Evolutionary conservation across 1,140 invertebrate species (phyloP).

Genomic region (Pseudomyrmex concolor): DNA sequence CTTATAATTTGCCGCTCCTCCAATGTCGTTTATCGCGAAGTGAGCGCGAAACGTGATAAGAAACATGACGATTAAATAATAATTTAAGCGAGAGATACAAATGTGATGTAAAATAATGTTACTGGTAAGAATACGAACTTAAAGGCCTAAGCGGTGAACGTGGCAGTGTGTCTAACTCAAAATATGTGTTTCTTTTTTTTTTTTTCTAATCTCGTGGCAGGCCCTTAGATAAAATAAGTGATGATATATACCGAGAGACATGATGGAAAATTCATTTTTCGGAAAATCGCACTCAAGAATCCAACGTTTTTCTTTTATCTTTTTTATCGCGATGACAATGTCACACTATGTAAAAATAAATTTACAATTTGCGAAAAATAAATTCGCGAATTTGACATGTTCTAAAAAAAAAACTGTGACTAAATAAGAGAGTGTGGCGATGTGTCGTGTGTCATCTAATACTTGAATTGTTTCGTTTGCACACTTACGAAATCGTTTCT

Average conservation of each 20-base stretch:
- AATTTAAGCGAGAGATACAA: slow-evolving; percentile 47
- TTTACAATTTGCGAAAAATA: too few species aligned
- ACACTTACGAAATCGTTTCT: slow-evolving; percentile 85
- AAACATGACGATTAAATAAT: slow-evolving; percentile 34
- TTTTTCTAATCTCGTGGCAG: slow-evolving; percentile 63
- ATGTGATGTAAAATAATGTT: slow-evolving; percentile 1
- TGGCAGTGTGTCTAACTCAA: slow-evolving; percentile 77
- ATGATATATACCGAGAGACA: slow-evolving; percentile 11
- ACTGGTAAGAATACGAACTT: slow-evolving; percentile 51
- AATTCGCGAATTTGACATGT: slow-evolving; percentile 10
- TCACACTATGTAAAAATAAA: not conserved
- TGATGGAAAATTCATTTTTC: not conserved
- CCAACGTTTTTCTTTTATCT: slow-evolving; percentile 16
- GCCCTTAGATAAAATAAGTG: slow-evolving; percentile 58
- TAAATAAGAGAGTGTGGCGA: slow-evolving; percentile 52
- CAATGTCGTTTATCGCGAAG: slow-evolving; percentile 34
- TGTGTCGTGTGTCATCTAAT: slow-evolving; percentile 76
- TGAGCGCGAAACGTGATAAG: not conserved
- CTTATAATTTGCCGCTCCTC: not conserved
- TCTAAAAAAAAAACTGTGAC: slow-evolving; percentile 30
- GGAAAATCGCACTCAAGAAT: slow-evolving; percentile 6
- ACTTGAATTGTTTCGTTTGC: slow-evolving; percentile 74
- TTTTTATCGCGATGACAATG: slow-evolving; percentile 1
- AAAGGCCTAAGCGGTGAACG: slow-evolving; percentile 31
- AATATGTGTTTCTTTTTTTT: slow-evolving; percentile 78